Evolutionary conservation across 2,113 vertebrate genomes (phyloP).

Genomic region (Oryctolagus cuniculus): DNA sequence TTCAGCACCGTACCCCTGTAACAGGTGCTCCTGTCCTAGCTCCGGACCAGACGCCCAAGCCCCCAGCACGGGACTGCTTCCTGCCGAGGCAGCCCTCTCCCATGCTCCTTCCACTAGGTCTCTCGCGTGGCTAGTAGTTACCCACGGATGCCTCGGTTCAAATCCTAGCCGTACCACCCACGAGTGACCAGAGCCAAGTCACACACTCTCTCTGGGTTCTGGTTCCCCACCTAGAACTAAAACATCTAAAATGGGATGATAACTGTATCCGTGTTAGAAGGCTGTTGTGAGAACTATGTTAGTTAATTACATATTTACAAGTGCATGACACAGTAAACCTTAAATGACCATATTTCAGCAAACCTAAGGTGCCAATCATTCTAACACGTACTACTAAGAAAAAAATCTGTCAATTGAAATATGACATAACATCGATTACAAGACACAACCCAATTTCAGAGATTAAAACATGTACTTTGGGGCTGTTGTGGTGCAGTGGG

Average conservation of each 20-base stretch:
- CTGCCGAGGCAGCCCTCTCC: background rate
- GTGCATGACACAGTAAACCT: slow-evolving; percentile 33
- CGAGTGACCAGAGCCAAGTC: background rate
- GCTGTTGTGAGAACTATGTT: background rate
- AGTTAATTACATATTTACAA: slow-evolving; percentile 5
- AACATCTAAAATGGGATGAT: background rate
- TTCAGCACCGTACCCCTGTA: background rate
- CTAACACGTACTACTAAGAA: background rate
- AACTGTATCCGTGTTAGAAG: background rate
- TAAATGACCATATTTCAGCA: slow-evolving; percentile 27
- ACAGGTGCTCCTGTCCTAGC: slow-evolving; percentile 6
- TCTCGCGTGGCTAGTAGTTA: background rate
- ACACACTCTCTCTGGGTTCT: slow-evolving; percentile 3
- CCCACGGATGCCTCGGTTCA: background rate
- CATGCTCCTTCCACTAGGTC: background rate
- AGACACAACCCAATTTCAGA: background rate
- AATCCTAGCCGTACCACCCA: slow-evolving; percentile 1
- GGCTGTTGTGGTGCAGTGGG: too few relatives aligned
- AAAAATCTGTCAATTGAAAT: background rate
- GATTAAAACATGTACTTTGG: background rate
- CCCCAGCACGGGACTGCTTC: background rate
- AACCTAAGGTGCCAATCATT: background rate
- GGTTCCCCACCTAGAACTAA: background rate
- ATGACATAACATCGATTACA: background rate
- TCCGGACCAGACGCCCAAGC: background rate